Conservation (phyloP, 2,113 vertebrate genomes). For the Acanthisitta chloris region DNA sequence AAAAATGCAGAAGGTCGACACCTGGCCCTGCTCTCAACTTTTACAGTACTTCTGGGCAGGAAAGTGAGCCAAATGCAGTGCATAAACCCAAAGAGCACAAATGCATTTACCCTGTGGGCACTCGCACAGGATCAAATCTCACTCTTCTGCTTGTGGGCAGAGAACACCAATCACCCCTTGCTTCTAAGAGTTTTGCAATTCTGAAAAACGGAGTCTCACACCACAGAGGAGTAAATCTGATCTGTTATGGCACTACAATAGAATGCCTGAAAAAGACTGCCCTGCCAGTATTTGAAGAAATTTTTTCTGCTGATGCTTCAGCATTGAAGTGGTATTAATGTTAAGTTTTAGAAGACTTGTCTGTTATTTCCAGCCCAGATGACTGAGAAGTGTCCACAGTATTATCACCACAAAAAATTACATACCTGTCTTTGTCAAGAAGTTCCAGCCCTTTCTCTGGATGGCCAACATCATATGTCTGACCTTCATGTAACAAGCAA, state of each 20-base stretch:
- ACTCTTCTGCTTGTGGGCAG: background rate
- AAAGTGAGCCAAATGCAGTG: background rate
- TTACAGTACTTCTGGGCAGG: background rate
- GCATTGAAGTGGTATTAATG: background rate
- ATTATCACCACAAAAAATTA: background rate
- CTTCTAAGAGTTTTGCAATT: background rate
- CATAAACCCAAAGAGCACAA: background rate
- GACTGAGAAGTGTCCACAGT: background rate
- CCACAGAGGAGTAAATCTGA: background rate
- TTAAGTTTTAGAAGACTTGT: background rate
- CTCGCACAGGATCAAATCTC: background rate
- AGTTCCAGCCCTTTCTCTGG: conserved; percentile 76
- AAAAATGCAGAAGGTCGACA: background rate
- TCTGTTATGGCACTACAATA: background rate
- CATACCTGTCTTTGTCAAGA: conserved; percentile 80
- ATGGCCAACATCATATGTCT: conserved; percentile 78
- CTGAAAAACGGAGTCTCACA: background rate
- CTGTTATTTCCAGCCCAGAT: background rate
- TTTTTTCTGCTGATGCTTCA: background rate
- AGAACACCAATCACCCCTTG: background rate
- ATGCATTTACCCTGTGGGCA: background rate
- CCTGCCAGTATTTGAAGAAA: background rate
- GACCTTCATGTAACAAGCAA: conserved; percentile 76
- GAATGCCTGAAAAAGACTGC: background rate
- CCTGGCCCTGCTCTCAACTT: background rate